Base-by-base conservation (phyloP, 2,113 vertebrate species). In the Taurulus bubalis region DNA sequence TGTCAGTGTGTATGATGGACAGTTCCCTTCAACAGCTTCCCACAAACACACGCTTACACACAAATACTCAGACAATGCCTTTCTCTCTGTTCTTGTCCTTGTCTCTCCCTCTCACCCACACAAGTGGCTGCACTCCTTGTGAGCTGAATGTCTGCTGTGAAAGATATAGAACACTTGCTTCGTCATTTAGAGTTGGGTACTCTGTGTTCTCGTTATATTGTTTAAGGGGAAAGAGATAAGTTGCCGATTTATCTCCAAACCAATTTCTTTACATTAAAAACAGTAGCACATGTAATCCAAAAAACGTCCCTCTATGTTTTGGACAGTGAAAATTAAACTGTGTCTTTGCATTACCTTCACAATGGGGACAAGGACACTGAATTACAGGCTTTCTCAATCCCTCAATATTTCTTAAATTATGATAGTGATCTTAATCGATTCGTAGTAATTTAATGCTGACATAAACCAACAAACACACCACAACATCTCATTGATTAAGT, bases 1-100 rank as follows among this genome's bases (percentile, higher is more conserved):
- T 89, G 90, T 89, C 89, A 82, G 83, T 60, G 81, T 64, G 64
- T 51, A 5, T 92, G 90, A 93, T 22, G 64, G 87, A 90, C 88
- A 82, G 83, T 45, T 89, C 71, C 51, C 83, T 84, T 86, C 80
- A 68, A 70, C 75, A 69, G 69, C 62, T 65, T 60, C 73, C 15
- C 76, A 60, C 82, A 75, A 63, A 64, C 78, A 77, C 34, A 38
- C 32, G 22, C 59, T 20, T 28, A 32, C 40, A 40, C 60, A 15
- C 69, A 34, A 22, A 45, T 18, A 14, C 80, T 70, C 56, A 63
- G 8, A 20, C 65, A 59, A 14, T 66, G 49, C 34, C n/a, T 68
- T 60, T 47, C 49, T 76, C 72, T 77, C 72, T 73, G 28, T 75
- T 68, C 65, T 80, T 60, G 82, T 83, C 79, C 75, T 82, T 87